Evolutionary conservation across 1,140 invertebrate species (phyloP), one percentile per base, ranked within the genome.

Genomic region (Ceratitis capitata): DNA sequence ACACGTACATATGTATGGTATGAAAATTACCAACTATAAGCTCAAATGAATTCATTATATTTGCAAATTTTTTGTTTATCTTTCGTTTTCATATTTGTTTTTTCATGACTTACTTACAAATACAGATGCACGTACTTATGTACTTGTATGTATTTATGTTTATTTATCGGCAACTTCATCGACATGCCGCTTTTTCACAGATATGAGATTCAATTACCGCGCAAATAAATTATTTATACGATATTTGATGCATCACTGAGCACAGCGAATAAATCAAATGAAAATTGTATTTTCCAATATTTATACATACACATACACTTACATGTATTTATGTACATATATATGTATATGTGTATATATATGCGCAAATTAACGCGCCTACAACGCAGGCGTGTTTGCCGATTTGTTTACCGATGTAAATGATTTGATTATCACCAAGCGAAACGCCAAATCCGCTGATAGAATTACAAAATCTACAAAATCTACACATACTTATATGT

Each of bases 161-260:
- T n/a, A 69, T 45, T 47, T 78, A 78, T 78, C 69, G n/a, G n/a
- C n/a, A 78, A 47, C 16, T 78, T 32, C 42, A 78, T 78, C 69
- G 39, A n/a, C 42, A n/a, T 39, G 35, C 58, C 58, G 12, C n/a
- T 53, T 29, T 56, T 39, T 26, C 39, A 78, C 23, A 19, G 69
- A 78, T 26, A 78, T 23, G n/a, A 42, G 39, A 78, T 78, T 78
- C 32, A 78, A 78, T 78, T 78, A 45, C 69, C 39, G 69, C 69
- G 23, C 32, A n/a, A 78, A 45, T 78, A 78, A 78, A 45, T 78
- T 78, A 78, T 45, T 78, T 78, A 78, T 78, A 78, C 69, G 39
- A 45, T 47, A 45, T 78, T 78, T 32, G 39, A 78, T 78, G 69
- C 16, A 19, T 78, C n/a, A 45, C 23, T 26, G 69, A 78, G 39